These are phyloP conservation scores for Neoitamus cyanurus DNA, from an alignment of 2,888 invertebrate species.

Conservation along the genomic window DNA sequence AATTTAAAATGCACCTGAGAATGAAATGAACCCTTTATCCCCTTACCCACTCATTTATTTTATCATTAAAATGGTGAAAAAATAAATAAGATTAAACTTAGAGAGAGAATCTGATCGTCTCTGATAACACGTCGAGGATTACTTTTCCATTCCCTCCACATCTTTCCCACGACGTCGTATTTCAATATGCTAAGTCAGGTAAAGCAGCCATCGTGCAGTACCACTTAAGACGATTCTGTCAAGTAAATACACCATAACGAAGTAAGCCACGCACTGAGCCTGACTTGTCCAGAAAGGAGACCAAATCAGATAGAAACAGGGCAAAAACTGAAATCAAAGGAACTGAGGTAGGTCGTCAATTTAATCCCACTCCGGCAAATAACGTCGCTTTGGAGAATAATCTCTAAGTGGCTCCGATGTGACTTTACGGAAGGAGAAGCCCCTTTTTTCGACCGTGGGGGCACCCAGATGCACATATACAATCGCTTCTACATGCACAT, in stretches of 20 bases:
- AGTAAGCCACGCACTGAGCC: slow-evolving; percentile 41
- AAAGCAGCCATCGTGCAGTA: slow-evolving; percentile 35
- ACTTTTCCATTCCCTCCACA: slow-evolving; percentile 9
- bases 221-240: slow-evolving; percentile 41
- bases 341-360: slow-evolving; percentile 57
- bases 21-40: not conserved
- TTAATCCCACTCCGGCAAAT: slow-evolving; percentile 55
- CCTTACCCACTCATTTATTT: not conserved
- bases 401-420: slow-evolving; percentile 1
- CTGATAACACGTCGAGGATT: slow-evolving; percentile 35
- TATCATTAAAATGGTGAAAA: not conserved
- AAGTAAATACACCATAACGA: slow-evolving; percentile 46
- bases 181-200: slow-evolving; percentile 28
- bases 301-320: slow-evolving; percentile 42
- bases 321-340: slow-evolving; percentile 53
- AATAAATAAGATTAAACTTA: not conserved
- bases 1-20: not conserved
- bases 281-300: slow-evolving; percentile 36
- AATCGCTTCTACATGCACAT: not conserved
- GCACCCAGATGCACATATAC: slow-evolving; percentile 22
- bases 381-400: slow-evolving; percentile 54
- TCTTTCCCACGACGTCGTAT: slow-evolving; percentile 39
- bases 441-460: slow-evolving; percentile 10
- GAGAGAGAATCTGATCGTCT: slow-evolving; percentile 30
- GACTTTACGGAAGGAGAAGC: slow-evolving; percentile 20